These are phyloP conservation scores for Chymomyza costata DNA, from an alignment of 1,140 invertebrate genomes.

Conservation along the genomic window DNA sequence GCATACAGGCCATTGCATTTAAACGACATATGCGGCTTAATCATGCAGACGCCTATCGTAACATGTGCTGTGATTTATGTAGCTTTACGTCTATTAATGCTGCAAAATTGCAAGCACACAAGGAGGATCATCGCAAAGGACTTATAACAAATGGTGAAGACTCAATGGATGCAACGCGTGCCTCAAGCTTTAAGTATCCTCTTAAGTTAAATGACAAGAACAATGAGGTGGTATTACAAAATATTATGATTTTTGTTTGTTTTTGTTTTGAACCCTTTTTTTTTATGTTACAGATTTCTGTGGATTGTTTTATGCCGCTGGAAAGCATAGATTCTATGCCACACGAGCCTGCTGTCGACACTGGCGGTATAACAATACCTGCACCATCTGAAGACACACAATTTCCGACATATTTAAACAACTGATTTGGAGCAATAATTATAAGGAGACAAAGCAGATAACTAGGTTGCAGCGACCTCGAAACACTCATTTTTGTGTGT, in stretches of 20 bases:
- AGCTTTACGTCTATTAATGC: conserved; percentile 53
- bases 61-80: conserved; percentile 55
- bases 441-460: not conserved
- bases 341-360: conserved; percentile 78
- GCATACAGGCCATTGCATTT: conserved; percentile 51
- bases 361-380: conserved; percentile 80
- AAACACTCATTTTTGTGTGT: conserved; percentile 7
- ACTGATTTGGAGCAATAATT: conserved; percentile 18
- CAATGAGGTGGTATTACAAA: conserved; percentile 39
- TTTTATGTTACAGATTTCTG: conserved; percentile 36
- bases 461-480: not conserved
- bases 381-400: conserved; percentile 76
- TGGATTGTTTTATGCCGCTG: conserved; percentile 77
- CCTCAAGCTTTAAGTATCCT: conserved; percentile 34
- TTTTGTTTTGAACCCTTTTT: not conserved
- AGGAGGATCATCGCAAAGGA: conserved; percentile 56
- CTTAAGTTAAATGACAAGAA: conserved; percentile 42
- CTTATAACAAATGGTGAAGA: conserved; percentile 52
- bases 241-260: conserved; percentile 1
- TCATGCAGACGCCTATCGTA: conserved; percentile 51
- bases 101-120: conserved; percentile 40
- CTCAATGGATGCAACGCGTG: conserved; percentile 45
- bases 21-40: conserved; percentile 57
- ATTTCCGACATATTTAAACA: conserved; percentile 59
- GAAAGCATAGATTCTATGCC: conserved; percentile 71